Evolutionary conservation across 2,797 vertebrate genomes (phyloP).

Genomic region (Brachyalestes nurse): DNA sequence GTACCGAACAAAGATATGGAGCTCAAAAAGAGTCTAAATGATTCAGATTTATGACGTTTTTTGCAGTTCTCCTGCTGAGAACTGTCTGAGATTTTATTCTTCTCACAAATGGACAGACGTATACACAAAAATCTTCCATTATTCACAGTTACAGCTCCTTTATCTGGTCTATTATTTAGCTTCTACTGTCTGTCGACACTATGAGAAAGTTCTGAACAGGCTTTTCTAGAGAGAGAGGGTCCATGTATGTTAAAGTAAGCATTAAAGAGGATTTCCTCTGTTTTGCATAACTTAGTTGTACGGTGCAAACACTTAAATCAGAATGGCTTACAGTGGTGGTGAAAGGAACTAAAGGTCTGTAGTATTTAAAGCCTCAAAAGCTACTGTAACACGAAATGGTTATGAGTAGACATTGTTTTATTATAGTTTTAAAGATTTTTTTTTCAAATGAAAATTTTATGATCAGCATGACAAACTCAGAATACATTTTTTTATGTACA

Average conservation of each 20-base stretch:
- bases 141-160: background rate
- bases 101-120: background rate
- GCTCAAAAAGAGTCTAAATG: slow-evolving; percentile 2
- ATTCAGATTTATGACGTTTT: background rate
- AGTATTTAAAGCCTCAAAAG: too few species aligned
- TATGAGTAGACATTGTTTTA: too few species aligned
- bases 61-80: background rate
- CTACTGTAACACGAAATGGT: too few species aligned
- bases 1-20: background rate
- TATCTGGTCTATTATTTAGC: background rate
- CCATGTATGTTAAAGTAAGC: background rate
- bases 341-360: too few species aligned
- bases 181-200: background rate
- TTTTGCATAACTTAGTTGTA: too few species aligned
- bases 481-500: too few species aligned
- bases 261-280: background rate
- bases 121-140: background rate
- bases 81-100: background rate
- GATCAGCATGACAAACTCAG: too few species aligned
- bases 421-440: too few species aligned
- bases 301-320: too few species aligned
- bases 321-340: too few species aligned
- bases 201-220: background rate
- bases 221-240: background rate
- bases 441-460: too few species aligned